Percentiles rank a stretch among this genome's conserved stretches.
phyloP scores from a whole-genome alignment of 2,888 invertebrate genomes.

The Apotomis capreana region DNA sequence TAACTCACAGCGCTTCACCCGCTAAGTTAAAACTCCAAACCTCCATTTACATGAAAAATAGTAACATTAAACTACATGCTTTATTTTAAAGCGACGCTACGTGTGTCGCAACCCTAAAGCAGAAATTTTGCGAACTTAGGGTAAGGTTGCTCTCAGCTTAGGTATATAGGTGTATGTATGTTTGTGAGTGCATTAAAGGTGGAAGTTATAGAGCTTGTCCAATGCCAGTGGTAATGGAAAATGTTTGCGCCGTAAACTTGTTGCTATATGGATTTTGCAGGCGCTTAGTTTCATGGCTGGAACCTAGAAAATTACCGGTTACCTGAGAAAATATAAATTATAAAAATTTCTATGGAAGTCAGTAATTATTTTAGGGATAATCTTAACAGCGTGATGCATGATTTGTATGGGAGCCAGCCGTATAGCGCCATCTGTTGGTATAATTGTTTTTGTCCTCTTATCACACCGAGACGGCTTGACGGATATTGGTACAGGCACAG shows the following conservation, averaged over 20 bases:
- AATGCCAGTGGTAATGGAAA: constrained; percentile 28
- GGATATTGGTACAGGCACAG: no score
- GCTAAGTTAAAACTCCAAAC: background rate
- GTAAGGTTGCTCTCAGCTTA: background rate
- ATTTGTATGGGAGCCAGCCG: no score
- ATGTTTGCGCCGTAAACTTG: constrained; percentile 30
- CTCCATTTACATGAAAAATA: constrained; percentile 12
- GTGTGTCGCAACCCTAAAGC: constrained; percentile 20
- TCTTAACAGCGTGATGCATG: no score
- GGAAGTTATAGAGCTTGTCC: constrained; percentile 27
- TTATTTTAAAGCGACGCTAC: constrained; percentile 12
- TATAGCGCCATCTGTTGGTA: no score
- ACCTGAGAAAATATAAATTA: no score
- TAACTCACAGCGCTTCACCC: constrained; percentile 6
- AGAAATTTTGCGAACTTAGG: constrained; percentile 12
- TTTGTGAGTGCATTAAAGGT: constrained; percentile 33
- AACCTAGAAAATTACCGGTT: no score
- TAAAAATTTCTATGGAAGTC: no score
- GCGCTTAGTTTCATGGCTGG: constrained; percentile 16
- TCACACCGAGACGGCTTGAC: no score
- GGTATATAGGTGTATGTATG: constrained; percentile 9
- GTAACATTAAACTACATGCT: constrained; percentile 4
- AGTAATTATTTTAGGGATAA: no score
- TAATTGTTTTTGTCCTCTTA: no score
- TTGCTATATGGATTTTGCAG: constrained; percentile 35